A percentile compares a stretch with the other conserved stretches of the same genome.
Evolutionary conservation across 2,888 invertebrate genomes (phyloP).

Genomic region (Drosophila emarginata): DNA sequence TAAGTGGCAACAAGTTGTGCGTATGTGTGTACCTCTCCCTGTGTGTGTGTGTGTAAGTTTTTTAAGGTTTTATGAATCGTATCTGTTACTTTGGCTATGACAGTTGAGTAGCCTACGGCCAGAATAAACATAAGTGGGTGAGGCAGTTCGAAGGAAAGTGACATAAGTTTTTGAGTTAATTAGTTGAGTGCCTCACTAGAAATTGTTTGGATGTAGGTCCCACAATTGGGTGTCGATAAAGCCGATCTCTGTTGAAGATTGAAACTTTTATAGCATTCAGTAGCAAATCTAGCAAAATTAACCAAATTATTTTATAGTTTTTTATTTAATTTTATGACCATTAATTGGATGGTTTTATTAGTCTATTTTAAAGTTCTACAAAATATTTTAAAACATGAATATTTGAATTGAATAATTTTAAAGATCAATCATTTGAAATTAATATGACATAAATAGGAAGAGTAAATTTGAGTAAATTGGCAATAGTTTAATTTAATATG

Average conservation of each 20-base stretch:
- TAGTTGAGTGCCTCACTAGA: conserved; percentile 15
- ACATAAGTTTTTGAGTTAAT: conserved; percentile 36
- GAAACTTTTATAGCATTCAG: not conserved
- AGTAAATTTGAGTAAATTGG: too few species aligned
- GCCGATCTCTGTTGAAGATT: not conserved
- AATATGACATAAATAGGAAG: too few species aligned
- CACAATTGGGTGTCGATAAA: not conserved
- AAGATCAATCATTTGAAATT: too few species aligned
- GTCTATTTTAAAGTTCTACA: too few species aligned
- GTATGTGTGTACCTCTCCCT: not conserved
- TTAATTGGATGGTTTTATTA: not conserved
- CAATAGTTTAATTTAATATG: too few species aligned
- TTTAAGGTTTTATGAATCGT: conserved; percentile 25
- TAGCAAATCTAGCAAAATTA: not conserved
- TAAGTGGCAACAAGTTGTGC: conserved; percentile 47
- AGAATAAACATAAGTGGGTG: conserved; percentile 24
- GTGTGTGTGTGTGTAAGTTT: conserved; percentile 10
- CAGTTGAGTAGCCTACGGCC: conserved; percentile 40
- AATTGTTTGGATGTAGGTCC: not conserved
- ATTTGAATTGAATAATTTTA: too few species aligned
- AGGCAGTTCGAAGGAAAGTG: conserved; percentile 41
- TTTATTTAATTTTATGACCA: not conserved
- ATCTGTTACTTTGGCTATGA: conserved; percentile 19
- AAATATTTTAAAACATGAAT: too few species aligned
- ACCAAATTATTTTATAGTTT: not conserved